phyloP scores from a whole-genome alignment of 2,797 vertebrate genomes.

The Spea hammondii region DNA sequence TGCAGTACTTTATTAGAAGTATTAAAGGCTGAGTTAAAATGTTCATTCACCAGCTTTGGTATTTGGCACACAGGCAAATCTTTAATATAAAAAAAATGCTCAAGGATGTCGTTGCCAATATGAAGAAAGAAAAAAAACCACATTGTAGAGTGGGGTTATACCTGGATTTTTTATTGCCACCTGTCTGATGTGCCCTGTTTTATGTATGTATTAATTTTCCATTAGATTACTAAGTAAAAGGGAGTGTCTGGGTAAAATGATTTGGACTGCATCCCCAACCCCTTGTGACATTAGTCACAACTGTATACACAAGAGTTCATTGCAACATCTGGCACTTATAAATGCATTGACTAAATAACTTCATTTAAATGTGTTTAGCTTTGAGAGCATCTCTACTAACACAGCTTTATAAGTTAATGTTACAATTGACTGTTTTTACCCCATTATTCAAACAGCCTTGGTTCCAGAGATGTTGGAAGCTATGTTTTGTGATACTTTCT shows the following conservation, averaged over 20 bases:
- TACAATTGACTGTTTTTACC: no score
- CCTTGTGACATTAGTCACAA: not conserved
- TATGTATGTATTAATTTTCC: not conserved
- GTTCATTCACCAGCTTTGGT: slow-evolving; percentile 48
- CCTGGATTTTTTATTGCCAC: slow-evolving; percentile 26
- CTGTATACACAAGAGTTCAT: not conserved
- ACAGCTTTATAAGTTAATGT: no score
- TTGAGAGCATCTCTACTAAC: no score
- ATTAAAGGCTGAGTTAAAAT: slow-evolving; percentile 33
- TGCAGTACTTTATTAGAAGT: slow-evolving; percentile 41
- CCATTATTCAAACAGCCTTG: no score
- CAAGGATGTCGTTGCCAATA: slow-evolving; percentile 35
- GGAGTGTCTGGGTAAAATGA: not conserved
- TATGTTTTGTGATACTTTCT: no score
- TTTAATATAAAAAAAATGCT: slow-evolving; percentile 38
- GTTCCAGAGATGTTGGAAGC: no score
- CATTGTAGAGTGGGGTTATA: slow-evolving; percentile 24
- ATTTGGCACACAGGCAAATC: slow-evolving; percentile 43
- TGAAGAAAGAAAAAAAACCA: slow-evolving; percentile 22
- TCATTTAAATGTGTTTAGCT: not conserved
- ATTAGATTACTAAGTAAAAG: slow-evolving; percentile 7
- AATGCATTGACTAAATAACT: not conserved
- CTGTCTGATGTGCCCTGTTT: not conserved
- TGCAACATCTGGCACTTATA: not conserved
- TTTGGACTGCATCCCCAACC: not conserved